Base-by-base conservation (phyloP, 2,888 invertebrate species). In the Ceriagrion tenellum region DNA sequence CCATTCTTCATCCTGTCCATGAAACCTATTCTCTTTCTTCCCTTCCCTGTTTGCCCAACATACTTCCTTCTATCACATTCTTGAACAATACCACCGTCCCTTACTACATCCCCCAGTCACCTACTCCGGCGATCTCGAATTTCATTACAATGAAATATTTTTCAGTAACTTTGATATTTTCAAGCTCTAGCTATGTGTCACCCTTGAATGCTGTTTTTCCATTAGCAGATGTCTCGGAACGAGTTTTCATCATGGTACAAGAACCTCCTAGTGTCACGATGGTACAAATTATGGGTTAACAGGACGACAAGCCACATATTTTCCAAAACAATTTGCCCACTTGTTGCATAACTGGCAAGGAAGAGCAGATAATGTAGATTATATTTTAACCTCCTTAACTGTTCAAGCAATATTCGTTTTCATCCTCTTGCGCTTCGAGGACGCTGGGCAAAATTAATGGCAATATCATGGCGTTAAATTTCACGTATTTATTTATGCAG, bases 401-500 rank as follows among this genome's bases (percentile, higher is more conserved):
- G 81, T 81, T 35, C 81, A 3, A 16, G 35, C 35, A 81, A 35
- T 81, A 10, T 35, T 35, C 81, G 30, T 35, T 81, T 35, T 13
- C 18, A 81, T 16, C 12, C 16, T 18, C 35, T 23, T 35, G 16
- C 12, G 35, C 35, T 30, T 16, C 81, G 16, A 13, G 81, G 26
- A 3, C 12, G n/a, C 4, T 26, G 81, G 35, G 16, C 16, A 35
- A 81, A 81, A 81, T 81, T 81, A 35, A 81, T 81, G 81, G 0
- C 30, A 13, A n/a, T 35, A 81, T 81, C 81, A 81, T 81, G 35
- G 35, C 35, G 81, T 16, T 81, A 81, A 35, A 81, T 81, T 81
- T 81, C 81, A 81, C 30, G 35, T 81, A 81, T 81, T 35, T 81
- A 81, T 81, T 81, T 35, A 81, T 81, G 81, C 30, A 81, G 81